Percentiles rank a stretch among this genome's conserved stretches.
Evolutionary conservation across 2,888 invertebrate genomes (phyloP).

Genomic region (Phalera bucephala): DNA sequence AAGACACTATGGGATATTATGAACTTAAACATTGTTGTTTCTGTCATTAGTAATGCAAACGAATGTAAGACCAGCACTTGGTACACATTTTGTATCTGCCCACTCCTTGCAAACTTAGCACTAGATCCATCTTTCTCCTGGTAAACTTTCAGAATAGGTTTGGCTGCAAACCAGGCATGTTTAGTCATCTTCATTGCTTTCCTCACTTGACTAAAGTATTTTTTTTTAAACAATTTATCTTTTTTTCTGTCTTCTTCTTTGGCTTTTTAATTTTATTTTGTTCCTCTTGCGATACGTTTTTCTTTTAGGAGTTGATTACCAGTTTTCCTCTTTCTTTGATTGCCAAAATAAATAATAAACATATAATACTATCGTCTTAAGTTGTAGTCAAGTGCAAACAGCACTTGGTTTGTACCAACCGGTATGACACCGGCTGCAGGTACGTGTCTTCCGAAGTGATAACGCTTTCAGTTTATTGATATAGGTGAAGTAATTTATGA

Average conservation of each 20-base stretch:
- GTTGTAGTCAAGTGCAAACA: too few relatives aligned
- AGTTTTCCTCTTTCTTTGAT: conserved; percentile 24
- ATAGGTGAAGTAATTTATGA: conserved; percentile 1
- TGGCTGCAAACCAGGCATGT: conserved; percentile 30
- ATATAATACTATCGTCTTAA: too few relatives aligned
- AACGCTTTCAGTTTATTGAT: conserved; percentile 1
- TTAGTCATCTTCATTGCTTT: conserved; percentile 20
- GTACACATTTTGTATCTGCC: conserved; percentile 19
- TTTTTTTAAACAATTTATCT: conserved; percentile 13
- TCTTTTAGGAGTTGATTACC: conserved; percentile 17
- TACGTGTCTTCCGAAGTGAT: conserved; percentile 12
- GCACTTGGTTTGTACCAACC: too few relatives aligned
- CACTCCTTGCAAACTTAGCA: conserved; percentile 22
- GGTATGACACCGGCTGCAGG: conserved; percentile 13
- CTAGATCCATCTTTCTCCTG: conserved; percentile 28
- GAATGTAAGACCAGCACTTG: conserved; percentile 5
- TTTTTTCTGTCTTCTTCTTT: conserved; percentile 5
- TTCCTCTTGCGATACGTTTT: conserved; percentile 22
- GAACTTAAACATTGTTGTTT: background rate
- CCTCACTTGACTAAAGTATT: conserved; percentile 23
- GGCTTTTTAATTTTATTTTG: conserved; percentile 17
- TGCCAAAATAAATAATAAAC: too few relatives aligned
- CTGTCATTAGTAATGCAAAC: background rate
- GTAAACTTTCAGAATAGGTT: conserved; percentile 28
- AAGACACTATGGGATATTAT: too few relatives aligned